Base-by-base conservation (phyloP, 2,113 vertebrate species). In the Python bivittatus region DNA sequence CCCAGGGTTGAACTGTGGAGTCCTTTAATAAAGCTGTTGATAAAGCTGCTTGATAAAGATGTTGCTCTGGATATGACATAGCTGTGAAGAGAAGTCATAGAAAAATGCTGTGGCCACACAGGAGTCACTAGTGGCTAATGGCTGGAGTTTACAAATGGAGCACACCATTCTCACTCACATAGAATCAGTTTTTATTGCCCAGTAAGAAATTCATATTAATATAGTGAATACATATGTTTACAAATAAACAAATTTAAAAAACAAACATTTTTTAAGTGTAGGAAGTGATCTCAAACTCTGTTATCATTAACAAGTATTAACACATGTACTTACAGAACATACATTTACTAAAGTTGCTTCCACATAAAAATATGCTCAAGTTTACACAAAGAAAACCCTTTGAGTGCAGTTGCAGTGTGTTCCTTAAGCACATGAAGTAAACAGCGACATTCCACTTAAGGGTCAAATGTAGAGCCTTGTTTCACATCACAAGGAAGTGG, bases 131-230 rank as follows among this genome's bases (percentile, higher is more conserved):
- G 15, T 22, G n/a, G 58, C 1, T 48, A 0, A 27, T 90, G 52
- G 25, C 33, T n/a, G 29, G 85, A 85, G 3, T 61, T 93, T 20
- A 96, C 68, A n/a, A 96, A 97, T 57, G 9, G 44, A 96, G 64
- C 9, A 91, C 94, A 90, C 90, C 90, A 79, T 68, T 92, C 84
- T 58, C 94, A 94, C 94, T 98, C 97, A 98, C 98, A 97, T 97
- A 97, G 97, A 98, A 97, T 98, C 97, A 96, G 96, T 98, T 99
- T 92, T 99, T 99, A 99, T 99, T 99, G 98, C 98, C 98, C 98
- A 98, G 98, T 99, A 99, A 99, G 99, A 99, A 99, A 99, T 98
- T 98, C 96, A 98, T 98, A 99, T 98, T 98, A 99, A 98, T 99
- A 98, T 98, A 99, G 98, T 98, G 98, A 98, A 98, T 98, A 99